These are phyloP conservation scores for Triplophysa yarkandensis DNA, from an alignment of 2,797 vertebrate genomes.

Conservation along the genomic window DNA sequence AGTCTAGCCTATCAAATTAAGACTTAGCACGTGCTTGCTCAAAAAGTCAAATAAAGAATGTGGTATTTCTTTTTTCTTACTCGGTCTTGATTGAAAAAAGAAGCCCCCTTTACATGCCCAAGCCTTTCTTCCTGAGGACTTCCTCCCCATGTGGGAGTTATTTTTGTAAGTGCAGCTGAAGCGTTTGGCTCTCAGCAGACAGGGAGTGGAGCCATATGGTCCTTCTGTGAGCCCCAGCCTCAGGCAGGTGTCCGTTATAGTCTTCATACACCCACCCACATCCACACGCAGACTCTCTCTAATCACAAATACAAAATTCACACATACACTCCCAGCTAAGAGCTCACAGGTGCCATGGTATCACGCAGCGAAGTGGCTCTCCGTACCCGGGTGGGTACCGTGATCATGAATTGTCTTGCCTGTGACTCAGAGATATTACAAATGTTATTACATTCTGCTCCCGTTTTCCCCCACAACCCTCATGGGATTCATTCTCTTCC, in stretches of 20 bases:
- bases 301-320: constrained; percentile 48
- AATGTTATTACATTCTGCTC: constrained; percentile 13
- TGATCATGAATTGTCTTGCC: constrained; percentile 33
- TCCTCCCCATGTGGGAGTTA: constrained; percentile 51
- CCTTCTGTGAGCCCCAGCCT: constrained; percentile 51
- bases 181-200: constrained; percentile 57
- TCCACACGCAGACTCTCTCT: constrained; percentile 23
- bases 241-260: constrained; percentile 55
- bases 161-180: constrained; percentile 61
- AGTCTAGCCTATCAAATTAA: constrained; percentile 7
- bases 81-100: constrained; percentile 37
- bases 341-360: constrained; percentile 40
- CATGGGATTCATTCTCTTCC: neutral
- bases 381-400: constrained; percentile 9
- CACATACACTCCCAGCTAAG: constrained; percentile 51
- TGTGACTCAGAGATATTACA: constrained; percentile 39
- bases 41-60: constrained; percentile 16
- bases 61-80: constrained; percentile 12
- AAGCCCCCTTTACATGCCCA: constrained; percentile 11
- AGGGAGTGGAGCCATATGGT: constrained; percentile 57
- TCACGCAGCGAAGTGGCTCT: constrained; percentile 23
- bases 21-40: neutral
- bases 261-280: constrained; percentile 47
- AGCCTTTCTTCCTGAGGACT: constrained; percentile 29
- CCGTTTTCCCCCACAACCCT: neutral